These are phyloP conservation scores for Hemaris fuciformis DNA, from an alignment of 2,888 invertebrate species.

Conservation along the genomic window DNA sequence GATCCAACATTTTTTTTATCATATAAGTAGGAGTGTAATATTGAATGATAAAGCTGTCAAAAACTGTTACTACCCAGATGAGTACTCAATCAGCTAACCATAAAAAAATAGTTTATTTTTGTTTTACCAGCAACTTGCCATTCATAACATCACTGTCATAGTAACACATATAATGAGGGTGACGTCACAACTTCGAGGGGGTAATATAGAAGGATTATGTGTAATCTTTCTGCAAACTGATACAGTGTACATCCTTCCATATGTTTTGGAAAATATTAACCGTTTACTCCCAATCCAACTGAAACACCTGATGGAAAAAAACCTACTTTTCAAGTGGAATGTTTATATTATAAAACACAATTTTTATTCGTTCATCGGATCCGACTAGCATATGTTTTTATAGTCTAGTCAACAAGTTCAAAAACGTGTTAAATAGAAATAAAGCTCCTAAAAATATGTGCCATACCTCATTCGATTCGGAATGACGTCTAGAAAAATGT, in stretches of 20 bases:
- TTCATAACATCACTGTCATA: neutral
- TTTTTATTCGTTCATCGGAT: too few species aligned
- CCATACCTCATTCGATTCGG: too few species aligned
- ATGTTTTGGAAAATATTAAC: neutral
- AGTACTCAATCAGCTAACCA: neutral
- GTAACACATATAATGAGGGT: neutral
- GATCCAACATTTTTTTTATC: too few species aligned
- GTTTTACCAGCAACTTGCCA: neutral
- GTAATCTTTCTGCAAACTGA: neutral
- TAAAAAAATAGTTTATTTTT: neutral
- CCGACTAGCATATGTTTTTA: too few species aligned
- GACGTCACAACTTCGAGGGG: neutral
- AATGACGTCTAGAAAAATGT: too few species aligned
- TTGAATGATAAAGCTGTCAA: too few species aligned
- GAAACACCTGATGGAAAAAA: neutral
- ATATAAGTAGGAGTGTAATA: too few species aligned
- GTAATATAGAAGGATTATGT: neutral
- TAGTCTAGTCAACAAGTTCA: too few species aligned
- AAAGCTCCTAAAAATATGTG: too few species aligned
- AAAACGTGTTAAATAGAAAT: too few species aligned
- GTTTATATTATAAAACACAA: too few species aligned
- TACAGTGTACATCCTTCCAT: neutral
- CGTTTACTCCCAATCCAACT: neutral
- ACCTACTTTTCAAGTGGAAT: neutral
- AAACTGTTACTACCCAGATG: too few species aligned